Conservation (phyloP, 2,888 invertebrate genomes). For the Plagiodera versicolora region DNA sequence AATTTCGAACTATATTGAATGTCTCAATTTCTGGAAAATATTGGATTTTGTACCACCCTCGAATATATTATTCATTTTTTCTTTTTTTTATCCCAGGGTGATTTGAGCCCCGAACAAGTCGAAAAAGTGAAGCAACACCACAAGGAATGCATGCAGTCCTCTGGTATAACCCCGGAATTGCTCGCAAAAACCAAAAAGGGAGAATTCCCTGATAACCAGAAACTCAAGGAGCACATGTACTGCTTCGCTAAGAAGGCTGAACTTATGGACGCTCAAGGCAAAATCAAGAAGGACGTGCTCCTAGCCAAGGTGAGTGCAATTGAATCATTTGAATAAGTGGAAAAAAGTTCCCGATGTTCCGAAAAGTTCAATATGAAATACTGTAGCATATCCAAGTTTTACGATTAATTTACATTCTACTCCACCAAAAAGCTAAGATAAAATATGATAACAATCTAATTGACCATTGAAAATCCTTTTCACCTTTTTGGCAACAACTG, state of each 20-base stretch:
- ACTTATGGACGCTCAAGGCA: conserved; percentile 40
- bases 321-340: conserved; percentile 10
- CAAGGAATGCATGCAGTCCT: conserved; percentile 34
- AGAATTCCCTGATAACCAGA: conserved; percentile 37
- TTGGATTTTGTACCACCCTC: too few species aligned
- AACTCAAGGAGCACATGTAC: conserved; percentile 36
- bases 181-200: conserved; percentile 36
- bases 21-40: too few species aligned
- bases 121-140: conserved; percentile 32
- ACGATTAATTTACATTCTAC: too few species aligned
- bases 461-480: too few species aligned
- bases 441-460: too few species aligned
- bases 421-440: too few species aligned
- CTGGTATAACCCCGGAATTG: conserved; percentile 35
- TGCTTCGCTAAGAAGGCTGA: conserved; percentile 41
- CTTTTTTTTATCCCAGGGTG: conserved; percentile 32
- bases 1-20: too few species aligned
- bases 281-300: conserved; percentile 36
- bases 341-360: too few species aligned
- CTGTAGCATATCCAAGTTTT: too few species aligned
- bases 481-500: too few species aligned
- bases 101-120: conserved; percentile 41
- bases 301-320: conserved; percentile 20
- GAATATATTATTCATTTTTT: too few species aligned
- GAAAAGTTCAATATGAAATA: too few species aligned